Conservation (phyloP, 2,888 invertebrate genomes). For the Bombyx huttoni region DNA sequence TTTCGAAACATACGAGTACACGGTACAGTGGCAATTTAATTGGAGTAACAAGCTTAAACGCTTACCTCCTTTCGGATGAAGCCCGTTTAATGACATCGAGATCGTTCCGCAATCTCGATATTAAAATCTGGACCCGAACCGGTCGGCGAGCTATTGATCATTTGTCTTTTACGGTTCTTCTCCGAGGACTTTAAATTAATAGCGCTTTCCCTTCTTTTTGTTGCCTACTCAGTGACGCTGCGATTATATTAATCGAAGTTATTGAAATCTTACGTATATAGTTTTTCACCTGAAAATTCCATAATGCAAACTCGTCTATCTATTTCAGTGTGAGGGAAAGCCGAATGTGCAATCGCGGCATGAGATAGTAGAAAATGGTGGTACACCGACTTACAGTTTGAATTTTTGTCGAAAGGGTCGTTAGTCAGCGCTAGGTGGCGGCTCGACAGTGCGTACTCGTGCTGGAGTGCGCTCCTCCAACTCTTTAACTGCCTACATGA, state of each 20-base stretch:
- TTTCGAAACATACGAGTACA: not conserved
- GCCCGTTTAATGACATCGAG: conserved; percentile 28
- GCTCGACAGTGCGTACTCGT: conserved; percentile 60
- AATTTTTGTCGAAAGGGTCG: conserved; percentile 65
- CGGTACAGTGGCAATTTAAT: conserved; percentile 11
- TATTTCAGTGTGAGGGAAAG: too few relatives aligned
- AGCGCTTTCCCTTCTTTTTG: conserved; percentile 27
- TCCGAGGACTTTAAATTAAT: conserved; percentile 42
- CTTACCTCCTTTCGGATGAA: conserved; percentile 25
- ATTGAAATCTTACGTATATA: not conserved
- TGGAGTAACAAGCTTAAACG: conserved; percentile 23
- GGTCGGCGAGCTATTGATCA: conserved; percentile 33
- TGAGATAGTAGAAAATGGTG: conserved; percentile 22
- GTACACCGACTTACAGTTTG: conserved; percentile 29
- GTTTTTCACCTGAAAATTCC: too few relatives aligned
- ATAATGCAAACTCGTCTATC: too few relatives aligned
- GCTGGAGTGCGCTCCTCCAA: conserved; percentile 64
- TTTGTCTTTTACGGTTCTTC: conserved; percentile 46
- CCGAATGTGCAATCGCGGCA: conserved; percentile 14
- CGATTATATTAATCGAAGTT: conserved; percentile 5
- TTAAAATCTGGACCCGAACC: conserved; percentile 28
- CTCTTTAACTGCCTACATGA: conserved; percentile 73
- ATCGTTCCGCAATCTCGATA: conserved; percentile 33
- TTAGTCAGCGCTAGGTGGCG: conserved; percentile 62
- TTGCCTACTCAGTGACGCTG: not conserved